Conservation (phyloP, 2,888 invertebrate genomes). For the Alloscopus bannaensis region DNA sequence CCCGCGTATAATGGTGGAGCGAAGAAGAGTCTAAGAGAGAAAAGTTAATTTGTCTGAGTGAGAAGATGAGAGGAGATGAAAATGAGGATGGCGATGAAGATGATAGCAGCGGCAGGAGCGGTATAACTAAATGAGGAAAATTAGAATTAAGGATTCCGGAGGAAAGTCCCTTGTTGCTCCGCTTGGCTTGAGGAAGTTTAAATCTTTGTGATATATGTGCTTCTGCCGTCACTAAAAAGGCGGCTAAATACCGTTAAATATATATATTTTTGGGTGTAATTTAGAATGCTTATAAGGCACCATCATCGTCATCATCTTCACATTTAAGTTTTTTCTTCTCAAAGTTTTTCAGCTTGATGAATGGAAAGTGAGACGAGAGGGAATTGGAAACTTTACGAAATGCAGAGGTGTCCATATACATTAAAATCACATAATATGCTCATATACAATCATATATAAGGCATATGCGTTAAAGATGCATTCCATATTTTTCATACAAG, state of each 20-base stretch:
- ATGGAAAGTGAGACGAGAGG: conserved; percentile 20
- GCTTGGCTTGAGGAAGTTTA: not conserved
- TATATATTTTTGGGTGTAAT: conserved; percentile 28
- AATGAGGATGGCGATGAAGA: conserved; percentile 41
- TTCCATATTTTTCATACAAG: not conserved
- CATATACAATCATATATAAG: not conserved
- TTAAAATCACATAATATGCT: not conserved
- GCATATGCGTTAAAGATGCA: not conserved
- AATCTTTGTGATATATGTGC: not conserved
- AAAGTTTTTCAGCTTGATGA: conserved; percentile 23
- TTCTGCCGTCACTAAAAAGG: too few relatives aligned
- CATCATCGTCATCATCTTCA: not conserved
- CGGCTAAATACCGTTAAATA: too few relatives aligned
- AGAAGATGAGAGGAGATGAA: conserved; percentile 54
- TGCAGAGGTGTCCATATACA: not conserved
- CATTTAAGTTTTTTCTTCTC: not conserved
- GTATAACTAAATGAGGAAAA: conserved; percentile 48
- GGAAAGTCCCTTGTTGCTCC: not conserved
- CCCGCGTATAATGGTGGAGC: not conserved
- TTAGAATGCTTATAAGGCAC: conserved; percentile 23
- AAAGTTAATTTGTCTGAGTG: conserved; percentile 64
- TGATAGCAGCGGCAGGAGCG: not conserved
- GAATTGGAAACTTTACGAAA: not conserved
- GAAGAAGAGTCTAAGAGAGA: conserved; percentile 5
- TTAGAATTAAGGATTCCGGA: conserved; percentile 36